Percentiles rank a stretch among this genome's conserved stretches.
phyloP scores from a whole-genome alignment of 1,140 invertebrate genomes.

The Popillia japonica region DNA sequence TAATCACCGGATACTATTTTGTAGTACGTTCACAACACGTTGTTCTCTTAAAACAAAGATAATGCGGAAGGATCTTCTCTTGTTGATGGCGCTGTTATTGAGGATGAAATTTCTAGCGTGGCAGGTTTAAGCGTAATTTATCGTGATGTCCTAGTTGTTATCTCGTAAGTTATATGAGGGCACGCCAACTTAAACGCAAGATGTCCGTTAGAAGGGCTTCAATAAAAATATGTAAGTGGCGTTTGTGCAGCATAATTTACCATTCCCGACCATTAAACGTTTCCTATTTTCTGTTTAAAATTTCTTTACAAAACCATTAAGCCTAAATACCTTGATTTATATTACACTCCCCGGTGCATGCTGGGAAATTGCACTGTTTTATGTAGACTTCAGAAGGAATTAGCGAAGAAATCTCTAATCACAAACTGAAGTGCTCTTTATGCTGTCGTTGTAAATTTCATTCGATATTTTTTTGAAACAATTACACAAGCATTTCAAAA shows the following conservation, averaged over 20 bases:
- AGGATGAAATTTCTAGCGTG: neutral
- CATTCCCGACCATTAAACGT: neutral
- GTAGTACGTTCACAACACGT: neutral
- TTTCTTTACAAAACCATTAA: no score
- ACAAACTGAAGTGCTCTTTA: no score
- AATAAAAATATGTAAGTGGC: neutral
- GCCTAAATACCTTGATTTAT: no score
- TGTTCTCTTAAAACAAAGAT: neutral
- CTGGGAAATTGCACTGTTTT: no score
- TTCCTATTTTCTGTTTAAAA: no score
- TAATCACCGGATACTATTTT: neutral
- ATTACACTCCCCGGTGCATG: no score
- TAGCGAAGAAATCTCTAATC: no score
- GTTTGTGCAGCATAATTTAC: neutral
- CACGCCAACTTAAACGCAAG: neutral
- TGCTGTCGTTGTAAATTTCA: no score
- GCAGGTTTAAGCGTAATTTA: neutral
- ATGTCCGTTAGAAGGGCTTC: neutral
- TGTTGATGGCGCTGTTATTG: neutral
- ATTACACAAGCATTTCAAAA: no score
- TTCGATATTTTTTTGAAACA: no score
- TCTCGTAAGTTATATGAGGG: slow-evolving; percentile 2
- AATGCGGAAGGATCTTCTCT: neutral
- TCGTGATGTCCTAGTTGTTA: neutral
- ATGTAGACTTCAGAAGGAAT: no score